A percentile compares a stretch with the other conserved stretches of the same genome.
phyloP scores from a whole-genome alignment of 2,888 invertebrate species.

The Polydesmus complanatus region DNA sequence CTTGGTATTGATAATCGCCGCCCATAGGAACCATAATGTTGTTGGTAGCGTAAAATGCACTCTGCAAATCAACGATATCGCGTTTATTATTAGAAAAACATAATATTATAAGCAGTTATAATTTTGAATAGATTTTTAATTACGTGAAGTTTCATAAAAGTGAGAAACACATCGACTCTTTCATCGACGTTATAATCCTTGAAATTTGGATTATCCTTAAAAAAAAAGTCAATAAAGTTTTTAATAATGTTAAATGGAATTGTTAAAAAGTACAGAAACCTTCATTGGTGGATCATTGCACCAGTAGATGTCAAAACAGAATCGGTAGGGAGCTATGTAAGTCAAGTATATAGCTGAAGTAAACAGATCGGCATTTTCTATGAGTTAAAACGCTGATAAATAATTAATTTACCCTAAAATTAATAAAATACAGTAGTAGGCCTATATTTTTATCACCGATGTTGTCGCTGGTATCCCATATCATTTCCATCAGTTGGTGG shows the following conservation, averaged over 20 bases:
- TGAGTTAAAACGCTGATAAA: too few relatives aligned
- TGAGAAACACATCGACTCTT: constrained; percentile 40
- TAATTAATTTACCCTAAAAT: too few relatives aligned
- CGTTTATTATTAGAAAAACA: neutral
- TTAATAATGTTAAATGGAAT: neutral
- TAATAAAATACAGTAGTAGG: too few relatives aligned
- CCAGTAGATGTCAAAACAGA: constrained; percentile 84
- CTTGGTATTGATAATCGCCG: constrained; percentile 72
- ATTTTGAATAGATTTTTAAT: too few relatives aligned
- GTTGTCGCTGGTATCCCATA: constrained; percentile 59
- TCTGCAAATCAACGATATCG: constrained; percentile 37
- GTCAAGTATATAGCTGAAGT: constrained; percentile 68
- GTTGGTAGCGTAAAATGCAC: constrained; percentile 52
- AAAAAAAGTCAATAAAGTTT: too few relatives aligned
- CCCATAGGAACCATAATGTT: constrained; percentile 81
- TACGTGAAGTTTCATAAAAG: neutral
- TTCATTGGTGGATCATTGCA: constrained; percentile 48
- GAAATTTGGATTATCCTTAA: constrained; percentile 54
- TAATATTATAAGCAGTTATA: neutral
- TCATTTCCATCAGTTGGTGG: constrained; percentile 56
- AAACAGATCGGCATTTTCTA: constrained; percentile 36
- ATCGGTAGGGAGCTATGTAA: constrained; percentile 74
- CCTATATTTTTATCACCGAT: too few relatives aligned
- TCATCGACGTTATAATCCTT: constrained; percentile 67
- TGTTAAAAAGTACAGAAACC: constrained; percentile 38